phyloP scores from a whole-genome alignment of 1,140 invertebrate species.

The Sipha flava region DNA sequence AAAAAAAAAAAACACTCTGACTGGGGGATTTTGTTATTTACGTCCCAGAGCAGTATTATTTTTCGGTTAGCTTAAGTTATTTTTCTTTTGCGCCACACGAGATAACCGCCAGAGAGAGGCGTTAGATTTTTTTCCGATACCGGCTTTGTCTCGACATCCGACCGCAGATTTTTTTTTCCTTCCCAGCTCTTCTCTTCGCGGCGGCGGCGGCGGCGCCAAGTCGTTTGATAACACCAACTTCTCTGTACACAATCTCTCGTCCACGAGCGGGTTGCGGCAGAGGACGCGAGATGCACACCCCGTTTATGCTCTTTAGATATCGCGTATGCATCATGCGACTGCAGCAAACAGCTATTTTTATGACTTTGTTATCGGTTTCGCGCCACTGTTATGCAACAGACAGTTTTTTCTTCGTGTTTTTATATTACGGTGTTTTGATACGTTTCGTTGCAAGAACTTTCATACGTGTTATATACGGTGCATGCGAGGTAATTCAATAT shows the following conservation, averaged over 20 bases:
- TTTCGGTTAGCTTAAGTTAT: slow-evolving; percentile 18
- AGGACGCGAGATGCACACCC: no score
- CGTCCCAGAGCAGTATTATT: slow-evolving; percentile 21
- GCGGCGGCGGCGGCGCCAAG: background rate
- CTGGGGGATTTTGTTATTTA: slow-evolving; percentile 14
- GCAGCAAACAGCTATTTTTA: no score
- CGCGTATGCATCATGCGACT: no score
- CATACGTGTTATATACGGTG: no score
- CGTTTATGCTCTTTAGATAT: no score
- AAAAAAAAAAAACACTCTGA: background rate
- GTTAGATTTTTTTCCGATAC: slow-evolving; percentile 7
- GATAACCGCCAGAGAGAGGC: background rate
- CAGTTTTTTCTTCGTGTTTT: no score
- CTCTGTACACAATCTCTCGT: no score
- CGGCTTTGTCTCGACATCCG: background rate
- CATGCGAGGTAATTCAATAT: no score
- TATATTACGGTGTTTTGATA: no score
- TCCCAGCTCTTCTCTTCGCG: background rate
- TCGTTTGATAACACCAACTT: background rate
- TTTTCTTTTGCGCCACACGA: background rate
- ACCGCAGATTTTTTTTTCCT: background rate
- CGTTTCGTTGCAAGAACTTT: no score
- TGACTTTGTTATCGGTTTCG: no score
- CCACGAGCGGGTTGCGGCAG: background rate
- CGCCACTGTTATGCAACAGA: no score